phyloP scores from a whole-genome alignment of 1,140 invertebrate species.

The Drosophila kanapiae region DNA sequence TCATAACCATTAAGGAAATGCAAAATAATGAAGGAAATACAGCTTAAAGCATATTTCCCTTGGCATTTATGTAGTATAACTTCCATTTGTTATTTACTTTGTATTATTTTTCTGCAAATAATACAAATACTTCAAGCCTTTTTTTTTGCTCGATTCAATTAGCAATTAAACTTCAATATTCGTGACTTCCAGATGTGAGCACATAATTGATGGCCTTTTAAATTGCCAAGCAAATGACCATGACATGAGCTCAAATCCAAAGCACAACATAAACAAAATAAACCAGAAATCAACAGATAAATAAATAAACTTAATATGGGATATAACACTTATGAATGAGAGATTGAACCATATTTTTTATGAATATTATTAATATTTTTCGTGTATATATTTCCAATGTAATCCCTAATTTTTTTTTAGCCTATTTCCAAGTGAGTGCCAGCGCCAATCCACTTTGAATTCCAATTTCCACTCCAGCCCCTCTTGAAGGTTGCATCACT shows the following conservation, averaged over 20 bases:
- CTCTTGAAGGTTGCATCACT: constrained; percentile 39
- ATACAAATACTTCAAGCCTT: constrained; percentile 12
- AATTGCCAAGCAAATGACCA: constrained; percentile 10
- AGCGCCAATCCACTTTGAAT: constrained; percentile 1
- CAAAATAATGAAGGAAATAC: neutral
- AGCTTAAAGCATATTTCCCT: neutral
- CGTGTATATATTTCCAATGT: neutral
- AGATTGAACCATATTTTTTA: neutral
- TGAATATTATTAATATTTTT: neutral
- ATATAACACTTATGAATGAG: neutral
- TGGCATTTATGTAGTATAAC: neutral
- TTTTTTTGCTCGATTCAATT: constrained; percentile 15
- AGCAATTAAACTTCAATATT: constrained; percentile 20
- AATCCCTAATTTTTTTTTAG: neutral
- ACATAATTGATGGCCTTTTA: constrained; percentile 16
- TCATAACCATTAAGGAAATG: neutral
- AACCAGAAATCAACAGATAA: neutral
- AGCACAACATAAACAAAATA: neutral
- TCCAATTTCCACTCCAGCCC: constrained; percentile 6
- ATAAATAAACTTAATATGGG: neutral
- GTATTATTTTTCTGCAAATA: neutral
- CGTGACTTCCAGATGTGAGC: constrained; percentile 11
- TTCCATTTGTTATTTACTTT: neutral
- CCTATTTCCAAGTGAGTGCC: neutral
- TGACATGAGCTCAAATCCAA: constrained; percentile 10